Percentiles rank a stretch among this genome's conserved stretches.
Conservation (phyloP, 2,888 invertebrate genomes). For the Perizoma flavofasciatum region DNA sequence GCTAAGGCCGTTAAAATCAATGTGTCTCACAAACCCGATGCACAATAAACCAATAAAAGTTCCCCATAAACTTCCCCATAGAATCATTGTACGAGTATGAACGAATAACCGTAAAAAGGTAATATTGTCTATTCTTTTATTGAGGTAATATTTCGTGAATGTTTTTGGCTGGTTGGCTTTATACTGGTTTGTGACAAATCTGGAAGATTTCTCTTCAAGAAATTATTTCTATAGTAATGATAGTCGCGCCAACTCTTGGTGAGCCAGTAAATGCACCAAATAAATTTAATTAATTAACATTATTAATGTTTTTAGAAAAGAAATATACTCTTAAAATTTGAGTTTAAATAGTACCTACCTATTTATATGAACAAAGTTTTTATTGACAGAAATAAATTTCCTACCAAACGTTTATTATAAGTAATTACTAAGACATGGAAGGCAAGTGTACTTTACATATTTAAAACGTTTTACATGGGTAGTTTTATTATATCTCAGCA, state of each 20-base stretch:
- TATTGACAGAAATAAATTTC: too few species aligned
- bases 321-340: background rate
- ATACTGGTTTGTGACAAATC: slow-evolving; percentile 4
- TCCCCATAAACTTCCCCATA: slow-evolving; percentile 55
- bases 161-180: slow-evolving; percentile 23
- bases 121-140: slow-evolving; percentile 47
- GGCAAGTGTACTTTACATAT: too few species aligned
- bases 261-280: too few species aligned
- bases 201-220: background rate
- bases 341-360: background rate
- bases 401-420: too few species aligned
- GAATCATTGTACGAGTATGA: slow-evolving; percentile 44
- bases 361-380: too few species aligned
- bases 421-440: too few species aligned
- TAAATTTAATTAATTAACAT: too few species aligned
- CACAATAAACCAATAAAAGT: slow-evolving; percentile 55
- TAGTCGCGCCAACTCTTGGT: too few species aligned
- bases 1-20: slow-evolving; percentile 46
- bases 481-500: too few species aligned
- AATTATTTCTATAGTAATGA: too few species aligned
- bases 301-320: too few species aligned
- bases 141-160: slow-evolving; percentile 19
- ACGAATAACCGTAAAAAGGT: slow-evolving; percentile 48
- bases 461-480: too few species aligned
- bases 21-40: slow-evolving; percentile 54